phyloP scores from a whole-genome alignment of 2,888 invertebrate genomes.

The Terebella lapidaria region DNA sequence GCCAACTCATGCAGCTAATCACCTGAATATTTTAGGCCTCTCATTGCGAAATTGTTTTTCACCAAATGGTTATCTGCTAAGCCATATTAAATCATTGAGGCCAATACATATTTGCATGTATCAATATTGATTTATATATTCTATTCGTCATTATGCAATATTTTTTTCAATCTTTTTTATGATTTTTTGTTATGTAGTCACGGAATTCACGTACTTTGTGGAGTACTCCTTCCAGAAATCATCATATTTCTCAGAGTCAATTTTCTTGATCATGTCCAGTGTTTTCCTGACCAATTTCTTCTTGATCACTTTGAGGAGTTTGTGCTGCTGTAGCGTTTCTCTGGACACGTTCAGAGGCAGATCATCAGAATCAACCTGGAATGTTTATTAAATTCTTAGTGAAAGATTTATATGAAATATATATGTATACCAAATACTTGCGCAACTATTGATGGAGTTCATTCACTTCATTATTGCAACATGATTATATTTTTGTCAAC shows the following conservation, averaged over 20 bases:
- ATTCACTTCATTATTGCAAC: too few species aligned
- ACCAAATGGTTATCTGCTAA: too few species aligned
- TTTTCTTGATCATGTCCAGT: conserved; percentile 95
- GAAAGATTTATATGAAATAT: background rate
- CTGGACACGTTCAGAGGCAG: conserved; percentile 95
- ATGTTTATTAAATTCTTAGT: conserved; percentile 1
- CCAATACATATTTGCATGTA: too few species aligned
- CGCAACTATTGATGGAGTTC: background rate
- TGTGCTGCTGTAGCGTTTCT: conserved; percentile 97
- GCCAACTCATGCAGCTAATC: too few species aligned
- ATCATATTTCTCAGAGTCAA: conserved; percentile 80
- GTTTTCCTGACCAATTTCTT: conserved; percentile 97
- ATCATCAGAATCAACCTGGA: conserved; percentile 86
- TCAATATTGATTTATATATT: too few species aligned
- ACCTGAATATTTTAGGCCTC: too few species aligned
- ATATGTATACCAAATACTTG: background rate
- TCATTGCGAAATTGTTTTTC: too few species aligned
- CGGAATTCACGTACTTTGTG: conserved; percentile 77
- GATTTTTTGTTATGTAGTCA: too few species aligned
- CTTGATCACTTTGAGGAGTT: conserved; percentile 96
- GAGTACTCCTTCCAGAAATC: conserved; percentile 99
- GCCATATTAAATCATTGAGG: too few species aligned
- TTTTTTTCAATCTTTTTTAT: too few species aligned
- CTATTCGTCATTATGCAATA: too few species aligned
- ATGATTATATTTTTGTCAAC: background rate